Percentiles rank a stretch among this genome's conserved stretches.
Evolutionary conservation across 2,888 invertebrate genomes (phyloP).

Genomic region (Drosophila longiperda): DNA sequence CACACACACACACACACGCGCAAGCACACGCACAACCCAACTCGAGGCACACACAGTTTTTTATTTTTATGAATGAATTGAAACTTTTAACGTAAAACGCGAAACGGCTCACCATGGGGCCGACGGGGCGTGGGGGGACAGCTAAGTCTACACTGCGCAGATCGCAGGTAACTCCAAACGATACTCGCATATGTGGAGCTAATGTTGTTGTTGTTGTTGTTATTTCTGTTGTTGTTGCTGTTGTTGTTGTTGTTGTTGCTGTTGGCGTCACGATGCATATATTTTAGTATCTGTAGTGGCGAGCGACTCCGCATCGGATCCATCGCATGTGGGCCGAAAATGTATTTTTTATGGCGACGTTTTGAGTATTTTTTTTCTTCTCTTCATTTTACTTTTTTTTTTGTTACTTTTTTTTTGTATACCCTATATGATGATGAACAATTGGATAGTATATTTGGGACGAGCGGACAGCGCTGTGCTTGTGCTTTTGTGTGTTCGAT

Average conservation of each 20-base stretch:
- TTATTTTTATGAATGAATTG: constrained; percentile 81
- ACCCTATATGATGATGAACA: not conserved
- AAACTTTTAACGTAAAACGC: constrained; percentile 75
- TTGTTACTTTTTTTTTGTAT: not conserved
- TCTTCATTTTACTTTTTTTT: constrained; percentile 8
- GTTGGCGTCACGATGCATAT: constrained; percentile 71
- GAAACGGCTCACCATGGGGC: constrained; percentile 27
- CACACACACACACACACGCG: constrained; percentile 9
- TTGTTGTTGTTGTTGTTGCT: constrained; percentile 16
- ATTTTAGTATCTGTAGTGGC: constrained; percentile 76
- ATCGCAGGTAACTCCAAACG: constrained; percentile 61
- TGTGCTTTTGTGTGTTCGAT: not conserved
- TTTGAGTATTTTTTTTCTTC: constrained; percentile 46
- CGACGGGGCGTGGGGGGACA: not conserved
- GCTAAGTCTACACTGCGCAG: constrained; percentile 41
- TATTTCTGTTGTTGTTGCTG: constrained; percentile 4
- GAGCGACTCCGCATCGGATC: constrained; percentile 62
- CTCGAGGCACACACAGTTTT: constrained; percentile 31
- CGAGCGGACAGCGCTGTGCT: not conserved
- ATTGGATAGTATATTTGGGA: not conserved
- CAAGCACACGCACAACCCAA: constrained; percentile 29
- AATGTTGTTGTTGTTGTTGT: constrained; percentile 15
- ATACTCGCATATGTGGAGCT: constrained; percentile 31
- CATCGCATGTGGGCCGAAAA: constrained; percentile 77
- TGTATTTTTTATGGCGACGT: constrained; percentile 78